These are phyloP conservation scores for Lophius piscatorius DNA, from an alignment of 2,113 vertebrate species.

Conservation along the genomic window DNA sequence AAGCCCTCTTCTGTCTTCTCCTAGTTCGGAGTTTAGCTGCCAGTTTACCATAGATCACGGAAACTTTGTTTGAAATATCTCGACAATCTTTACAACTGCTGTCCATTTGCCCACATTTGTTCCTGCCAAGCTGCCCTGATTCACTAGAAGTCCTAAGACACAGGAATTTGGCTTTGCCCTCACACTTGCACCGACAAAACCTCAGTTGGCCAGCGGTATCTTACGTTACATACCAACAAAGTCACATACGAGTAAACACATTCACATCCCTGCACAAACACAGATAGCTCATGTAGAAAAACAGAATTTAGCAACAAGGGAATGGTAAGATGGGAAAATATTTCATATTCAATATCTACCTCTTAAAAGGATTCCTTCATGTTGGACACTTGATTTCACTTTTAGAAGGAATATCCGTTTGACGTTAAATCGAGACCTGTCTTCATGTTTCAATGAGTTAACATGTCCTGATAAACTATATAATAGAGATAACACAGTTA, in stretches of 20 bases:
- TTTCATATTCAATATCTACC: background rate
- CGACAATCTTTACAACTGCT: slow-evolving; percentile 78
- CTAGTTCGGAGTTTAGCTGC: slow-evolving; percentile 52
- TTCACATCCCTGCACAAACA: slow-evolving; percentile 27
- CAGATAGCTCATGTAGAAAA: slow-evolving; percentile 23
- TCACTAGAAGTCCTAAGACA: slow-evolving; percentile 74
- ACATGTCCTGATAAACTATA: slow-evolving; percentile 4
- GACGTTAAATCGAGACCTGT: background rate
- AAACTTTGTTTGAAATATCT: slow-evolving; percentile 81
- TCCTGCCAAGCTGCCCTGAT: slow-evolving; percentile 75
- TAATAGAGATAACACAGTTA: slow-evolving; percentile 4
- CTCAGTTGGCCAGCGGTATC: slow-evolving; percentile 50
- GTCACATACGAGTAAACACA: slow-evolving; percentile 46
- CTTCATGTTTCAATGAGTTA: background rate
- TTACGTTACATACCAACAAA: slow-evolving; percentile 59
- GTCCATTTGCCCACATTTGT: slow-evolving; percentile 77
- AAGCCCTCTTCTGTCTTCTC: slow-evolving; percentile 38
- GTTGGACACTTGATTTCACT: background rate
- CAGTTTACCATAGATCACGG: slow-evolving; percentile 78
- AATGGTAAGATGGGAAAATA: background rate
- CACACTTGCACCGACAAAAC: slow-evolving; percentile 60
- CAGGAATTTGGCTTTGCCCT: slow-evolving; percentile 75
- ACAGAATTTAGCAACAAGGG: slow-evolving; percentile 2
- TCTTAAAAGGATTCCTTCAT: background rate
- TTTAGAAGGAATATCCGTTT: background rate